Evolutionary conservation across 2,888 invertebrate genomes (phyloP).

Genomic region (Acholoe squamosa): DNA sequence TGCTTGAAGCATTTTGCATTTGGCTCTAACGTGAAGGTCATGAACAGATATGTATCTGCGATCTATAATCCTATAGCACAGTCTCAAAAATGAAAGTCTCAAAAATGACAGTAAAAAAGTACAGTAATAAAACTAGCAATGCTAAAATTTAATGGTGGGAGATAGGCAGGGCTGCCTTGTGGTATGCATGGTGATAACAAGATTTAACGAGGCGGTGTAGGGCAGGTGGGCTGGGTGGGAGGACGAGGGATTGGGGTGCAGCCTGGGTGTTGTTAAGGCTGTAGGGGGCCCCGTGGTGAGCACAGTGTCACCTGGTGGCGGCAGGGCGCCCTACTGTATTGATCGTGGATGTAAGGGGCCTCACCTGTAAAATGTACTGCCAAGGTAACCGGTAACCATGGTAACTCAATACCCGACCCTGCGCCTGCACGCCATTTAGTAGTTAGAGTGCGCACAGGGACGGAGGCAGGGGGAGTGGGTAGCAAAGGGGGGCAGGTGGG

Average conservation of each 20-base stretch:
- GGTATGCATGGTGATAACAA: not conserved
- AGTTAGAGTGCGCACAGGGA: not conserved
- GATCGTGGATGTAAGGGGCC: conserved; percentile 33
- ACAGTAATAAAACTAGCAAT: not conserved
- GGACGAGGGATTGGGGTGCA: not conserved
- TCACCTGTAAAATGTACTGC: conserved; percentile 40
- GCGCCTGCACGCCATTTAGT: conserved; percentile 21
- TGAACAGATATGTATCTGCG: too few relatives aligned
- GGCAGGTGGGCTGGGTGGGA: not conserved
- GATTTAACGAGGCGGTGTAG: not conserved
- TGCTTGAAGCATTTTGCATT: too few relatives aligned
- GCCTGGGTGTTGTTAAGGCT: not conserved
- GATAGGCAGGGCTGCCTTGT: not conserved
- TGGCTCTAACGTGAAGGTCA: too few relatives aligned
- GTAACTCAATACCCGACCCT: not conserved
- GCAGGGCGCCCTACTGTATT: not conserved
- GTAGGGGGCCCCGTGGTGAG: not conserved
- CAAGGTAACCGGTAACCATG: conserved; percentile 52
- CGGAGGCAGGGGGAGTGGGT: not conserved
- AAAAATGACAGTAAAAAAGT: not conserved
- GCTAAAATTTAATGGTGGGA: conserved; percentile 10
- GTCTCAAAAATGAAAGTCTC: too few relatives aligned
- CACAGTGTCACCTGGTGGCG: conserved; percentile 19
- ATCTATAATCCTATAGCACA: too few relatives aligned
- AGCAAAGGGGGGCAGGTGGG: not conserved